Evolutionary conservation across 2,113 vertebrate genomes (phyloP), one percentile per base, ranked within the genome.

Genomic region (Pangasianodon hypophthalmus): DNA sequence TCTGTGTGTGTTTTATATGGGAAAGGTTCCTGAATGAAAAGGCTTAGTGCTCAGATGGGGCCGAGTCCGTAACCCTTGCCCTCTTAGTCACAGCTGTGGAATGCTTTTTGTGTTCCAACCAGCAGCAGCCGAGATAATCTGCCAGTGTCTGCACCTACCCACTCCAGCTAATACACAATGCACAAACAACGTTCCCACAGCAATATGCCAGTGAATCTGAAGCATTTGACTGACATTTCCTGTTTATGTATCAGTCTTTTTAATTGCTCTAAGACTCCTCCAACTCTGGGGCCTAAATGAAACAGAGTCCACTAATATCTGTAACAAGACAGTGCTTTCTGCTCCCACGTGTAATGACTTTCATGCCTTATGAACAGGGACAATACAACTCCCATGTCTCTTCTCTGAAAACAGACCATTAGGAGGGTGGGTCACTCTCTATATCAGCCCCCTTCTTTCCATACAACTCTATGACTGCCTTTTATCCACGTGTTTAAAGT

Each of bases 11-110:
- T 89, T 46, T 92, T 87, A 92, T 92, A 95, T 88, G 90, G 92
- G 88, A 89, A 90, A 93, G 88, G 85, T 90, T 92, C 87, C 88
- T 52, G 92, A 95, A 94, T 95, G 86, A 94, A 94, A 92, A 93
- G 90, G 91, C 91, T 92, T 88, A 87, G 88, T 92, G 92, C 87
- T 94, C 93, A 92, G 93, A 91, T 90, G 86, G 87, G 94, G 87
- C 91, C 88, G 90, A 94, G 91, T 94, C 90, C 44, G 92, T 93
- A 93, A 95, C 93, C 95, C 94, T 88, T 95, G 92, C 87, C 92
- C 95, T 88, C 91, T 95, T 93, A 95, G 89, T 96, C 95, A 95
- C 92, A 90, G 91, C 91, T 86, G 92, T 95, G 93, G 95, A 95
- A 96, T 96, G 93, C 91, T 92, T 89, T 94, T 95, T 94, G 92